A percentile compares a stretch with the other conserved stretches of the same genome.
phyloP scores from a whole-genome alignment of 2,888 invertebrate species.

The Glyphotaelius pellucidus region DNA sequence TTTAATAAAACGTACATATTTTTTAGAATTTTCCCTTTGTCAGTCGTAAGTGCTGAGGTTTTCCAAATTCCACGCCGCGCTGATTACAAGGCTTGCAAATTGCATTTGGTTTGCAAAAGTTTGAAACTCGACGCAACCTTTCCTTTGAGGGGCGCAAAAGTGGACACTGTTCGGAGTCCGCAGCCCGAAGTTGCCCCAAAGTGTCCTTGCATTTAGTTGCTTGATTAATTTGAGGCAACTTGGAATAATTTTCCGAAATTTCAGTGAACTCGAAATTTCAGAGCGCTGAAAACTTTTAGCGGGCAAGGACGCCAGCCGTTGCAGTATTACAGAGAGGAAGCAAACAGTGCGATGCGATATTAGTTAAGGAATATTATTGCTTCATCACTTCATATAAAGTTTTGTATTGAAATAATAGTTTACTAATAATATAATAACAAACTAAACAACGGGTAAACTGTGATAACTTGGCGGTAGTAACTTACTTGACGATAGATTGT shows the following conservation, averaged over 20 bases:
- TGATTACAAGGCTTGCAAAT: constrained; percentile 12
- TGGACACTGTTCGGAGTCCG: background rate
- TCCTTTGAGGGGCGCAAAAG: constrained; percentile 5
- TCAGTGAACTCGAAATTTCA: background rate
- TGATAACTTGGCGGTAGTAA: no score
- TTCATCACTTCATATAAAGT: background rate
- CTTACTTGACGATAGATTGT: no score
- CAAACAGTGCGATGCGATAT: background rate
- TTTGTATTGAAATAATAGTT: background rate
- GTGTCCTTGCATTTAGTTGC: constrained; percentile 17
- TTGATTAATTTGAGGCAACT: constrained; percentile 32
- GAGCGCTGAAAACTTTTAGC: background rate
- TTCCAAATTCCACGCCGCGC: background rate
- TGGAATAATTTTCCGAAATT: constrained; percentile 4
- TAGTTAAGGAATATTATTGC: background rate
- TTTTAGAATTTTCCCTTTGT: background rate
- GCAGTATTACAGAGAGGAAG: background rate
- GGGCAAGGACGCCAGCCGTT: background rate
- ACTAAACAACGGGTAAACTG: no score
- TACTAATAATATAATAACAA: background rate
- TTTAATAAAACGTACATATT: background rate
- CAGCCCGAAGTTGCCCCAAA: background rate
- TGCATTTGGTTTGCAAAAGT: constrained; percentile 29
- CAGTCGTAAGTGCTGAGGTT: background rate
- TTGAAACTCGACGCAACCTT: background rate